Percentiles rank a stretch among this genome's conserved stretches.
Conservation (phyloP, 2,888 invertebrate genomes). For the Byasa hedistus region DNA sequence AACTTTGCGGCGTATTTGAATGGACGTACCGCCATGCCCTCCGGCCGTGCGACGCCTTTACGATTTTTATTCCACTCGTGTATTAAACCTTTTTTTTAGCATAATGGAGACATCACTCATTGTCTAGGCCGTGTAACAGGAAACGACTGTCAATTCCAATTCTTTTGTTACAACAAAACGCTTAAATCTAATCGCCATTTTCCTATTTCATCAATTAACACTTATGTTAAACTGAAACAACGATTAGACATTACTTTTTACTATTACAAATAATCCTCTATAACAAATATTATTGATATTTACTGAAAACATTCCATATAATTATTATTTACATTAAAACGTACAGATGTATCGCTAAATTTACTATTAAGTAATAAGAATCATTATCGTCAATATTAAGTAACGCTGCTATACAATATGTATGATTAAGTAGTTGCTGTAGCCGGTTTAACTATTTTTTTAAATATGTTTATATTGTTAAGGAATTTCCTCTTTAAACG, state of each 20-base stretch:
- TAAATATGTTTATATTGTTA: not conserved
- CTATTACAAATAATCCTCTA: no score
- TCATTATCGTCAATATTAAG: no score
- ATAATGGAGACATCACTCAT: slow-evolving; percentile 27
- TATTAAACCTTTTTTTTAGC: slow-evolving; percentile 37
- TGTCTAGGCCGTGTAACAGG: slow-evolving; percentile 23
- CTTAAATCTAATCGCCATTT: not conserved
- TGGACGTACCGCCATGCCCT: slow-evolving; percentile 57
- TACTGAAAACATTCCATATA: no score
- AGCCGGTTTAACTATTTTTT: not conserved
- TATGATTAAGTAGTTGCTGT: no score
- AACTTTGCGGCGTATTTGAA: slow-evolving; percentile 71
- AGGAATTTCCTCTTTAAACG: not conserved
- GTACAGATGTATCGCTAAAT: no score
- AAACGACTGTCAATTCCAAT: slow-evolving; percentile 3
- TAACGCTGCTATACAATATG: no score
- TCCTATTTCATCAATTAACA: not conserved
- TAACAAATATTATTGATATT: no score
- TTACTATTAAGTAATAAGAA: no score
- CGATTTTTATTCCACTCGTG: slow-evolving; percentile 55
- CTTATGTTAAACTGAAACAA: not conserved
- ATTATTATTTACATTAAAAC: no score
- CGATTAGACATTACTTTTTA: no score
- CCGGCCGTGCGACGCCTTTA: slow-evolving; percentile 46
- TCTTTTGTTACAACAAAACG: not conserved